phyloP scores from a whole-genome alignment of 2,797 vertebrate genomes.

The Tragopan temminckii region DNA sequence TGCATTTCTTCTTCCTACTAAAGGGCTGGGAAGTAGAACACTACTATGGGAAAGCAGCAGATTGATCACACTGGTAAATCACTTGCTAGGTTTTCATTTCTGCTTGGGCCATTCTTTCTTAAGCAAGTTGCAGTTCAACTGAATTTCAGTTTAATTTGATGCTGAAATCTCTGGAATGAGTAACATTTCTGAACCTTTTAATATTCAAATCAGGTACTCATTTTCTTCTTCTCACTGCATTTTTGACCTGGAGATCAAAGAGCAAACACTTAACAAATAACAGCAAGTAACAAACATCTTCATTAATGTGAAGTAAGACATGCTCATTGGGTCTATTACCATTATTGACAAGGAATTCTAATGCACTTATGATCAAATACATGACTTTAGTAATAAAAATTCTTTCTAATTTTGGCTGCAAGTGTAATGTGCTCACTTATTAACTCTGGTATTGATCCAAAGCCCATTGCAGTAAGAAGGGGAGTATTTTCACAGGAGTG shows the following conservation, averaged over 20 bases:
- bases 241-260: constrained; percentile 28
- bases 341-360: constrained; percentile 30
- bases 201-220: background rate
- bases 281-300: background rate
- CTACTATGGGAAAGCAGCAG: background rate
- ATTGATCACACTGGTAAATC: constrained; percentile 17
- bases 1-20: constrained; percentile 34
- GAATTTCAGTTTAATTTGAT: background rate
- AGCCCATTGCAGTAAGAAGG: background rate
- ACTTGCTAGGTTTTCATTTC: background rate
- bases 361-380: background rate
- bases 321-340: background rate
- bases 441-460: constrained; percentile 2
- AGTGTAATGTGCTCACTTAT: background rate
- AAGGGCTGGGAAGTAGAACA: constrained; percentile 17
- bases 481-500: background rate
- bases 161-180: background rate
- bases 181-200: background rate
- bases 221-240: accelerated
- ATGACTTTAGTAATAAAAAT: background rate
- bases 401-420: constrained; percentile 11
- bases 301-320: background rate
- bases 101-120: background rate
- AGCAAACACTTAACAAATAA: background rate
- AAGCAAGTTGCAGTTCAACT: background rate